phyloP scores from a whole-genome alignment of 2,888 invertebrate genomes.

The Hyles lineata region DNA sequence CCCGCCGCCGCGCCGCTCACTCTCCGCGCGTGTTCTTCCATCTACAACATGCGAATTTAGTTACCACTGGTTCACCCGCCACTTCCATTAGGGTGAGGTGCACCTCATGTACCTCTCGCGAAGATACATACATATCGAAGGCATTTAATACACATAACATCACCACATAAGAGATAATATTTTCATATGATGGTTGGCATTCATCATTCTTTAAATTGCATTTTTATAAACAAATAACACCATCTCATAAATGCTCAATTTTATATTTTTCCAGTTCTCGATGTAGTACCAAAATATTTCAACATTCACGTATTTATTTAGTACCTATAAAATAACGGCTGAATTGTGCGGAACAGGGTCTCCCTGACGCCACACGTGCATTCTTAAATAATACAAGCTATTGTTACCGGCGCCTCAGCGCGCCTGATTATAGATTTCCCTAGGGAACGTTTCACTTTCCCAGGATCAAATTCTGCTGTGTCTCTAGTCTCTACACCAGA shows the following conservation, averaged over 20 bases:
- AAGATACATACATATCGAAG: neutral
- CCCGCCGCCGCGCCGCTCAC: constrained; percentile 71
- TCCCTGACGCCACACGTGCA: neutral
- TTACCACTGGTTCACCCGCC: constrained; percentile 52
- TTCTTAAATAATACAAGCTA: constrained; percentile 3
- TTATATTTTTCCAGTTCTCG: too few relatives aligned
- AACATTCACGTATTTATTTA: too few relatives aligned
- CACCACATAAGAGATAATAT: too few relatives aligned
- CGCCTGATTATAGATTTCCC: constrained; percentile 3
- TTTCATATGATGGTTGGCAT: too few relatives aligned
- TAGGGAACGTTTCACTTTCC: constrained; percentile 9
- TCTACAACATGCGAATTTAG: constrained; percentile 71
- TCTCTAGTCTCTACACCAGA: neutral
- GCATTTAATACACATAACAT: too few relatives aligned
- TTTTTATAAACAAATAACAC: too few relatives aligned
- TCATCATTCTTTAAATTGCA: too few relatives aligned
- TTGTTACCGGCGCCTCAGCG: neutral
- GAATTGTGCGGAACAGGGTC: too few relatives aligned
- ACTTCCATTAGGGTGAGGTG: constrained; percentile 26
- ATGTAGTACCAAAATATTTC: too few relatives aligned
- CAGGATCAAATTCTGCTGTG: neutral
- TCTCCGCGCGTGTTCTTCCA: constrained; percentile 75
- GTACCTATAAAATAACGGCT: too few relatives aligned
- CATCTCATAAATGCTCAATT: too few relatives aligned
- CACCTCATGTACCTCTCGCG: neutral